A percentile compares a stretch with the other conserved stretches of the same genome.
phyloP scores from a whole-genome alignment of 2,888 invertebrate species.

The Diloba caeruleocephala region DNA sequence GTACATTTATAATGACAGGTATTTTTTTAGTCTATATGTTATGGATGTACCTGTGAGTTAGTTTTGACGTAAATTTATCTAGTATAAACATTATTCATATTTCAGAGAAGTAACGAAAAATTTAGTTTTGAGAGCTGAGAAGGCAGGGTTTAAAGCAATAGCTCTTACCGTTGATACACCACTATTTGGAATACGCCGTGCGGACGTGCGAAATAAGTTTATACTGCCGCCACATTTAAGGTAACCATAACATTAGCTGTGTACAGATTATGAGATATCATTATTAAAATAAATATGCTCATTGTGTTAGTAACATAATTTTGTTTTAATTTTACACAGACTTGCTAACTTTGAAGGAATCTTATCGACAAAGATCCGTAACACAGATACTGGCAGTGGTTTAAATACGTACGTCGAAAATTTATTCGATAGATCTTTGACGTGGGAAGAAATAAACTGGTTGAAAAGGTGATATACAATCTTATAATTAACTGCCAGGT shows the following conservation, averaged over 20 bases:
- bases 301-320: too few relatives aligned
- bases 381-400: slow-evolving; percentile 91
- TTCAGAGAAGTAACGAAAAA: slow-evolving; percentile 91
- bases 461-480: slow-evolving; percentile 91
- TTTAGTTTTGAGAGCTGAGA: slow-evolving; percentile 94
- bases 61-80: too few relatives aligned
- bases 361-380: slow-evolving; percentile 82
- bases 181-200: slow-evolving; percentile 94
- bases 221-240: slow-evolving; percentile 93
- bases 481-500: too few relatives aligned
- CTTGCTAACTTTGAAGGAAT: slow-evolving; percentile 94
- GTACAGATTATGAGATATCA: too few relatives aligned
- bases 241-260: too few relatives aligned
- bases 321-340: slow-evolving; percentile 75
- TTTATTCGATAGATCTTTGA: slow-evolving; percentile 94
- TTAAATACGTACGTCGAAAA: slow-evolving; percentile 93
- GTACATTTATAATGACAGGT: slow-evolving; percentile 96
- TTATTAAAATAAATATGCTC: too few relatives aligned
- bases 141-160: slow-evolving; percentile 95
- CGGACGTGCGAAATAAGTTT: slow-evolving; percentile 95
- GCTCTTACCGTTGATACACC: slow-evolving; percentile 97
- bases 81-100: slow-evolving; percentile 21
- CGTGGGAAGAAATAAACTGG: slow-evolving; percentile 97
- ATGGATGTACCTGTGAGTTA: too few relatives aligned
- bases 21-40: slow-evolving; percentile 11